A percentile compares a stretch with the other conserved stretches of the same genome.
phyloP scores from a whole-genome alignment of 2,888 invertebrate species.

The Pristionchus arcanus region DNA sequence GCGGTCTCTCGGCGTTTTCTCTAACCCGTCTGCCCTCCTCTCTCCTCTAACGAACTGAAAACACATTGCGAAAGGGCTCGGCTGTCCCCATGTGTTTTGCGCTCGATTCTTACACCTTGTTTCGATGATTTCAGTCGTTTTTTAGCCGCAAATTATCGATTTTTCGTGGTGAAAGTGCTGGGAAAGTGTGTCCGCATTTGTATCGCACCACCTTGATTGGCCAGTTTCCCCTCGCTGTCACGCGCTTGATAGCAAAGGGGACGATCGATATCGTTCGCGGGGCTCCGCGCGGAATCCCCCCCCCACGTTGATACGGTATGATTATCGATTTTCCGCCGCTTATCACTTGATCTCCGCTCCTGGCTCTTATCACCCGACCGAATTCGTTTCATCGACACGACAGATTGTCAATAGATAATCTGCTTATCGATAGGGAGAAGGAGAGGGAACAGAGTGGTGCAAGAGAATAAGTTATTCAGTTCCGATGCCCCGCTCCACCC shows the following conservation, averaged over 20 bases:
- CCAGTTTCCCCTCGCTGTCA: neutral
- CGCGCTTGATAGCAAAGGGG: neutral
- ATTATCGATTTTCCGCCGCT: constrained; percentile 10
- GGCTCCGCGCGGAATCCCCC: neutral
- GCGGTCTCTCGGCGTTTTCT: neutral
- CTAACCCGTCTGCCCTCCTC: neutral
- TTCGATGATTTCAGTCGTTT: neutral
- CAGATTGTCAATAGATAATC: neutral
- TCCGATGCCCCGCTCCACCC: neutral
- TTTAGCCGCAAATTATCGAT: constrained; percentile 10
- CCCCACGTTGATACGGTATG: neutral
- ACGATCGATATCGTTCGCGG: neutral
- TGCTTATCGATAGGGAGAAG: neutral
- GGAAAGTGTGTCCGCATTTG: neutral
- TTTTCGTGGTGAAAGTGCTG: neutral
- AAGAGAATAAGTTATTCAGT: neutral
- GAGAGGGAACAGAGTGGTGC: neutral
- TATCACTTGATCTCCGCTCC: neutral
- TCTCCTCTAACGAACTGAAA: neutral
- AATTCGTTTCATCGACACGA: constrained; percentile 26
- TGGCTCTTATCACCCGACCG: neutral
- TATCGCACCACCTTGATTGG: neutral
- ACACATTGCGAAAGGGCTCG: constrained; percentile 32
- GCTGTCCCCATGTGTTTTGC: neutral
- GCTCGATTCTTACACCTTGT: neutral